These are phyloP conservation scores for Bursaphelenchus okinawaensis DNA, from an alignment of 2,888 invertebrate species.

Conservation along the genomic window DNA sequence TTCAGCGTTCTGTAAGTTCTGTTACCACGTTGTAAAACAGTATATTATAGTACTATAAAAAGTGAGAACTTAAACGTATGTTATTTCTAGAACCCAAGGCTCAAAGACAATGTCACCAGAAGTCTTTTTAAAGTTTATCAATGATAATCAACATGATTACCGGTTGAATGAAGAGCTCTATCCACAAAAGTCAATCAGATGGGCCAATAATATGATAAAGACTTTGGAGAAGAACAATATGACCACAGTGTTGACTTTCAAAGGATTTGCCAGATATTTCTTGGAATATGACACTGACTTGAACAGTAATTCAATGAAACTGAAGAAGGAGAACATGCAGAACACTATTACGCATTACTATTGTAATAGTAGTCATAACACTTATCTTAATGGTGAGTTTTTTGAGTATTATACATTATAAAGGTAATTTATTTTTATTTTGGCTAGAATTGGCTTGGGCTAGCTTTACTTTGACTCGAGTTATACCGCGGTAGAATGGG, in stretches of 20 bases:
- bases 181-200: slow-evolving; percentile 57
- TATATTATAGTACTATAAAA: neutral
- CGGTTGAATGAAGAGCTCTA: slow-evolving; percentile 79
- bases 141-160: slow-evolving; percentile 76
- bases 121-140: slow-evolving; percentile 38
- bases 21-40: neutral
- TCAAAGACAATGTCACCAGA: slow-evolving; percentile 5
- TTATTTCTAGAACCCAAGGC: no score
- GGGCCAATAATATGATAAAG: neutral
- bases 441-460: neutral
- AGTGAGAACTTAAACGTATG: neutral
- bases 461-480: no score
- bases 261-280: slow-evolving; percentile 90
- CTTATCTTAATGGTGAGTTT: slow-evolving; percentile 35
- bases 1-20: slow-evolving; percentile 30
- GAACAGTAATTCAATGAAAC: slow-evolving; percentile 74
- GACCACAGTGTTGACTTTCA: slow-evolving; percentile 69
- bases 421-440: neutral
- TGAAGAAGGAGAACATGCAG: slow-evolving; percentile 36
- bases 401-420: no score
- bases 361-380: slow-evolving; percentile 47
- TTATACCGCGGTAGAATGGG: no score
- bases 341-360: slow-evolving; percentile 46
- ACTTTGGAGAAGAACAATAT: slow-evolving; percentile 18
- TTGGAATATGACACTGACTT: slow-evolving; percentile 99